Evolutionary conservation across 2,113 vertebrate species (phyloP).

Genomic region (Myotis brandtii): DNA sequence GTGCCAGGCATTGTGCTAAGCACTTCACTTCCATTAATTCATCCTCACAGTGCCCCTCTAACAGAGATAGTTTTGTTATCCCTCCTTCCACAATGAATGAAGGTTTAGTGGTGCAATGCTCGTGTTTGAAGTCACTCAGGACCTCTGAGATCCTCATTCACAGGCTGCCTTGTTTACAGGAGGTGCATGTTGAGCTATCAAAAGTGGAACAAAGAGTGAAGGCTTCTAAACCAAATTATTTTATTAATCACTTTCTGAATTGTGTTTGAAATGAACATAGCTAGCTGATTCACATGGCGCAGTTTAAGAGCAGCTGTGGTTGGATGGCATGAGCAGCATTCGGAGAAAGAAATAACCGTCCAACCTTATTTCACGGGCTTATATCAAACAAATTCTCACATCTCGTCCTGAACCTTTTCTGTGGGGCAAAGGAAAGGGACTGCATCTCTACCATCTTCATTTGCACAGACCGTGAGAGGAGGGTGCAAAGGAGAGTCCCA

Average conservation of each 20-base stretch:
- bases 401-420: background rate
- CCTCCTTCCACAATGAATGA: background rate
- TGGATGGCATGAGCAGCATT: accelerated
- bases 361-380: background rate
- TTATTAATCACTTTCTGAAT: background rate
- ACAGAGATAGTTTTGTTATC: background rate
- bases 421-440: background rate
- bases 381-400: conserved; percentile 39
- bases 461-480: background rate
- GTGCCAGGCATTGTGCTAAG: background rate
- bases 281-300: background rate
- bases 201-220: background rate
- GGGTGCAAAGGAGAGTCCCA: background rate
- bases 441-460: background rate
- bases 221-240: conserved; percentile 23
- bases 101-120: background rate
- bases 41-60: background rate
- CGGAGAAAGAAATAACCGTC: background rate
- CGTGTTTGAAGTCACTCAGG: background rate
- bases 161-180: background rate
- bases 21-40: background rate
- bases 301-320: background rate
- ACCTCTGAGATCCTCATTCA: background rate
- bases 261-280: background rate
- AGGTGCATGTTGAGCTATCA: background rate